Evolutionary conservation across 2,797 vertebrate species (phyloP).

Genomic region (Schizothorax lantsangensis): DNA sequence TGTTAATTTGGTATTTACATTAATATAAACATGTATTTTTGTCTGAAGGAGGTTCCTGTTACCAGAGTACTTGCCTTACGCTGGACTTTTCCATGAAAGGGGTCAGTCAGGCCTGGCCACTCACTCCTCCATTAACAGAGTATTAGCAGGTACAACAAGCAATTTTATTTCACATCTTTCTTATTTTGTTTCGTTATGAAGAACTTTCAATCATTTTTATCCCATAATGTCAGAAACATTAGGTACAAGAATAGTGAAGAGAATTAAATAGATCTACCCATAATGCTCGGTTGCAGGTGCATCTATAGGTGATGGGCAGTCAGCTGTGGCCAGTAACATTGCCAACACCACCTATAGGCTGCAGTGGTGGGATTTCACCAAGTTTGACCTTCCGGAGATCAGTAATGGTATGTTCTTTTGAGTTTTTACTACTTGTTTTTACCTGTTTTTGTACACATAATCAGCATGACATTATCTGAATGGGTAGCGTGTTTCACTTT

Average conservation of each 20-base stretch:
- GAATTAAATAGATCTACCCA: no score
- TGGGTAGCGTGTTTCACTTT: neutral
- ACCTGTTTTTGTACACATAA: neutral
- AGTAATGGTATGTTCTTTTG: constrained; percentile 88
- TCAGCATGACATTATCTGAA: neutral
- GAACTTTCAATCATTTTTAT: neutral
- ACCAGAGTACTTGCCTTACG: constrained; percentile 97
- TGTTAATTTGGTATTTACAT: neutral
- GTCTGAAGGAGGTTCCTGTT: constrained; percentile 90
- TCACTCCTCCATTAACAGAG: constrained; percentile 97
- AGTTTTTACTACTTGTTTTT: neutral
- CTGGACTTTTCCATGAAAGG: constrained; percentile 97
- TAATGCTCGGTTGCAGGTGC: constrained; percentile 80
- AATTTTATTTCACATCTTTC: no score
- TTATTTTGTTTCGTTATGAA: neutral
- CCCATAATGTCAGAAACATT: neutral
- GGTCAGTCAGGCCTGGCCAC: constrained; percentile 97
- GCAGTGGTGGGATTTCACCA: constrained; percentile 99
- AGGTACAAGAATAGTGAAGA: neutral
- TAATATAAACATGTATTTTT: constrained; percentile 30
- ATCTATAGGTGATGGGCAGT: constrained; percentile 97
- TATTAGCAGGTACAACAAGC: constrained; percentile 87
- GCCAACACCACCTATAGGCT: constrained; percentile 97
- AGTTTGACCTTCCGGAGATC: constrained; percentile 98
- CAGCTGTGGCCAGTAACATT: constrained; percentile 98